Percentiles rank a stretch among this genome's conserved stretches.
Conservation (phyloP, 2,113 vertebrate species). For the Calypte anna region DNA sequence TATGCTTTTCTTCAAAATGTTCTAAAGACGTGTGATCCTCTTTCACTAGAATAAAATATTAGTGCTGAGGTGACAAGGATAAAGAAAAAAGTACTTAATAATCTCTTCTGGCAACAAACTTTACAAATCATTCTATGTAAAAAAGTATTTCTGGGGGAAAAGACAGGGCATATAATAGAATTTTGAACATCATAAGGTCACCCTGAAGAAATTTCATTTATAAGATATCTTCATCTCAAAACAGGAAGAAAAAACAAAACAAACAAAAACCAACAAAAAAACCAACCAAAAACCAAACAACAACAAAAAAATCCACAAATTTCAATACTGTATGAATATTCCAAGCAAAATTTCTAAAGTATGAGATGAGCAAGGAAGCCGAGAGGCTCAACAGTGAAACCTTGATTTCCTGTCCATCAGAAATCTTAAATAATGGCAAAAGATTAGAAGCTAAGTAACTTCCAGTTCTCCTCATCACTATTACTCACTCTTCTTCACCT, state of each 20-base stretch:
- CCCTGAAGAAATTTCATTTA: neutral
- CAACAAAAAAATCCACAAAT: neutral
- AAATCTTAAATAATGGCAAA: neutral
- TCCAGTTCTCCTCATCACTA: neutral
- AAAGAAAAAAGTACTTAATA: neutral
- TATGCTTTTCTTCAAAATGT: neutral
- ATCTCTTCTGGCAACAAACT: neutral
- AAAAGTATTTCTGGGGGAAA: rapidly evolving
- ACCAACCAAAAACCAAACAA: neutral
- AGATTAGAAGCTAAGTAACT: neutral
- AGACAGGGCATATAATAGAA: neutral
- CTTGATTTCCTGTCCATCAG: neutral
- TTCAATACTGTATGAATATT: neutral
- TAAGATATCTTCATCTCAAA: neutral
- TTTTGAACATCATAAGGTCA: neutral
- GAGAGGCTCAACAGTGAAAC: neutral
- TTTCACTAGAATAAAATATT: neutral
- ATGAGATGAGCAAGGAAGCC: neutral
- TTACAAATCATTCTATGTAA: neutral
- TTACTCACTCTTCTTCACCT: no score
- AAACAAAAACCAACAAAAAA: neutral
- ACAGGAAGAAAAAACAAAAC: no score
- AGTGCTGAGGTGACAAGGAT: neutral
- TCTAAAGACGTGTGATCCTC: neutral
- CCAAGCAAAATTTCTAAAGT: neutral